Base-by-base conservation (phyloP, 2,797 vertebrate genomes). In the Coreius guichenoti region DNA sequence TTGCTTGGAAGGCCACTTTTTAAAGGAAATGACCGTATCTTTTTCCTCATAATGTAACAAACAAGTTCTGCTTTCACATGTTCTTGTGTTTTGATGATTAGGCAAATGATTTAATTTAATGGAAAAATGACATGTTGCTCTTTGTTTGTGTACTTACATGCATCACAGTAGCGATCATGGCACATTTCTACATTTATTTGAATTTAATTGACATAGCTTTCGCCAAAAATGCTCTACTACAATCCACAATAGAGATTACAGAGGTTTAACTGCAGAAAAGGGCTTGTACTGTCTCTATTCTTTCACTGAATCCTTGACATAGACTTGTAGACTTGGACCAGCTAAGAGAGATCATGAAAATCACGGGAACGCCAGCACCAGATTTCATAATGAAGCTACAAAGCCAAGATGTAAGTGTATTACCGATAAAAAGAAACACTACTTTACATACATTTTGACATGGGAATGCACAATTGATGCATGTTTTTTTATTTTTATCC, bases 1-100 rank as follows among this genome's bases (percentile, higher is more conserved):
- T 95, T 99, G 83, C 96, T 96, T 0, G 98, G 96, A 77, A 97
- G 95, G 89, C 97, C 96, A 1, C 95, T 99, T 51, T 99, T 99
- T 90, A 99, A 98, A 94, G 98, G 98, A 92, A 98, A 92, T 3
- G 98, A 99, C 91, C 98, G 97, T 99, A 99, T 99, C 98, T 96
- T 90, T 87, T 54, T 49, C 8, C 31, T 51, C 33, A 75, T 45
- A 61, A 3, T 49, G n/a, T 83, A 39, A 74, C 69, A 54, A 65
- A 43, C 43, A 65, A 54, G 26, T 36, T 69, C 29, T 49, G 21
- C 26, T 67, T 5, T 54, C 8, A 63, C 1, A 36, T 39, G 19
- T 36, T 58, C 23, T 26, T 23, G 26, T 47, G 39, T 47, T 21
- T 17, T 4, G 13, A 61, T 82, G 5, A 63, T 73, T 43, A 72